A percentile compares a stretch with the other conserved stretches of the same genome.
phyloP scores from a whole-genome alignment of 30 jellyfish, hydroid and myxozoan species.

The Cassiopea xamachana region DNA sequence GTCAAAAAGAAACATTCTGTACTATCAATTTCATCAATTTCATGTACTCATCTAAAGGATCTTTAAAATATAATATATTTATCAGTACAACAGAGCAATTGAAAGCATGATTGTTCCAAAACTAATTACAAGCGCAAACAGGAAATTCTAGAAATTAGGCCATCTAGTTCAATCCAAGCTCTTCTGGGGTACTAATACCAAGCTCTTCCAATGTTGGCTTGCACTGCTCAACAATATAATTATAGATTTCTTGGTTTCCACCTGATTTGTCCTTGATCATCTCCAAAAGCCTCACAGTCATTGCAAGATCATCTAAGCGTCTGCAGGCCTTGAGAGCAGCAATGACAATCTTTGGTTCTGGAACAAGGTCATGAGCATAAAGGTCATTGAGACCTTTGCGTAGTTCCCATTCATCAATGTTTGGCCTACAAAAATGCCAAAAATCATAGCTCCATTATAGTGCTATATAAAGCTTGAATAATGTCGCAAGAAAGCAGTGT shows the following conservation, averaged over 20 bases:
- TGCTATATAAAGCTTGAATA: too few species aligned
- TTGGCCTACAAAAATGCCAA: constrained; percentile 49
- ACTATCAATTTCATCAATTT: background rate
- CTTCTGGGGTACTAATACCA: constrained; percentile 92
- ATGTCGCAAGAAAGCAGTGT: too few species aligned
- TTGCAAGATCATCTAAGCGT: constrained; percentile 84
- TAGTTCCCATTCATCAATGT: constrained; percentile 93
- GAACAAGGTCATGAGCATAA: constrained; percentile 93
- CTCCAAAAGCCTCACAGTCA: constrained; percentile 94
- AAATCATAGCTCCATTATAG: too few species aligned
- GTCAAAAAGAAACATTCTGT: background rate
- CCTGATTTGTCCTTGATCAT: constrained; percentile 84
- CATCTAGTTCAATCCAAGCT: constrained; percentile 76
- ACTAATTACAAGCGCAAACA: background rate
- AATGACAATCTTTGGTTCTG: constrained; percentile 95
- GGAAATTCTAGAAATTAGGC: background rate
- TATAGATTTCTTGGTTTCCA: constrained; percentile 78
- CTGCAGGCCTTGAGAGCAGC: constrained; percentile 96
- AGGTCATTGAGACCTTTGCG: constrained; percentile 93
- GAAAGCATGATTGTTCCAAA: background rate
- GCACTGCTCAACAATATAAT: constrained; percentile 81
- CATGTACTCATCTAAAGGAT: background rate
- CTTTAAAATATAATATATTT: background rate
- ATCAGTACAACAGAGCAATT: background rate
- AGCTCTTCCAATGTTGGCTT: constrained; percentile 91